Base-by-base conservation (phyloP, 2,888 invertebrate genomes). In the Cryptus armator region DNA sequence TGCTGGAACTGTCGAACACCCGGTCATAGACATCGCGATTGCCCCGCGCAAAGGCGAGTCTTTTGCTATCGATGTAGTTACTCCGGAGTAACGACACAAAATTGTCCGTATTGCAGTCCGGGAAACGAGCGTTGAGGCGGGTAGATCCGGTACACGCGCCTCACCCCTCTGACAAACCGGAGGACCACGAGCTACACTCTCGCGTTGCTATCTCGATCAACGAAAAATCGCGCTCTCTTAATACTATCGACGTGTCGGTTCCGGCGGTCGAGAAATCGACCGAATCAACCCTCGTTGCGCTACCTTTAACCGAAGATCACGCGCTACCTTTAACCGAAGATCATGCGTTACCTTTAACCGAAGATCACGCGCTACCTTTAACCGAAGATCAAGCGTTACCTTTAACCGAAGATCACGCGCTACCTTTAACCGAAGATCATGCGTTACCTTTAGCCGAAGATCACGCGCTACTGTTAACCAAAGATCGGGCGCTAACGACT, bases 41-140 rank as follows among this genome's bases (percentile, higher is more conserved):
- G 76, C 7, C 37, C 12, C 5, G 53, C 56, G 6, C 19, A 51
- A 2, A 12, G 51, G 16, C 53, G 76, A 1, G 51, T 32, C 3
- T 76, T 76, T 9, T 76, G 76, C 10, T 68, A 46, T 53, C 77
- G 77, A 0, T 77, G 77, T 16, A 56, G 67, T 10, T 56, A 67
- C 44, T 77, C 77, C 0, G 77, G 77, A 0, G 56, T 19, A 1
- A 56, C 56, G 10, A 68, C 56, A 2, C 24, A 9, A 4, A 66
- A 44, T 5, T 77, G 67, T 16, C 37, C 37, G 0, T 29, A 68
- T 16, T 77, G 67, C 44, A 77, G 68, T 14, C 32, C 14, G 68
- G 77, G 72, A 56, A 72, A 43, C 71, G 70, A n/a, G 16, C 3
- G 16, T 16, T 29, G 70, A 53, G 70, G 70, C 53, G 16, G n/a